These are phyloP conservation scores for Contarinia nasturtii DNA, from an alignment of 1,140 invertebrate genomes.

Conservation along the genomic window DNA sequence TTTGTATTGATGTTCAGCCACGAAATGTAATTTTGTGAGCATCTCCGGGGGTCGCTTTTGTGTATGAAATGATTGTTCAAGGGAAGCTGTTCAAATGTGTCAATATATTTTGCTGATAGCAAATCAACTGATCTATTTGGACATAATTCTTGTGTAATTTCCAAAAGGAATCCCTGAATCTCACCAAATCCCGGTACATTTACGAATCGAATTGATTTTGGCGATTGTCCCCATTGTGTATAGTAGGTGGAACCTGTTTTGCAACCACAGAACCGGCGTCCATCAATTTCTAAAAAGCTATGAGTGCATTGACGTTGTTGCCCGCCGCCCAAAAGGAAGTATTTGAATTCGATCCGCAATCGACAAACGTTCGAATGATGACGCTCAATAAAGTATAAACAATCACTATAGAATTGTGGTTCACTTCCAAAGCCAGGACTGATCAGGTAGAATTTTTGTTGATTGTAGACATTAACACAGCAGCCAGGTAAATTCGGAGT, in stretches of 20 bases:
- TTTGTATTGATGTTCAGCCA: too few relatives aligned
- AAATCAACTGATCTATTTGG: constrained; percentile 8
- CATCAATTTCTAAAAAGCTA: constrained; percentile 32
- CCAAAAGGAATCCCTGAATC: constrained; percentile 29
- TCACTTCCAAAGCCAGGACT: constrained; percentile 33
- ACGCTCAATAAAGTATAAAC: constrained; percentile 28
- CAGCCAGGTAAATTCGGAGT: constrained; percentile 13
- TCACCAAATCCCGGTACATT: constrained; percentile 10
- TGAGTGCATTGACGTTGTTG: constrained; percentile 20
- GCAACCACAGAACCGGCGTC: constrained; percentile 33
- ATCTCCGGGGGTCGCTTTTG: too few relatives aligned
- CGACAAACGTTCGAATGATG: constrained; percentile 26
- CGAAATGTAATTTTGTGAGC: too few relatives aligned
- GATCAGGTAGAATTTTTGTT: constrained; percentile 27
- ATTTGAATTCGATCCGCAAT: constrained; percentile 30
- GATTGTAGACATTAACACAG: constrained; percentile 24
- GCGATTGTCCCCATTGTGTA: constrained; percentile 13
- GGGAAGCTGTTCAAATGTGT: too few relatives aligned
- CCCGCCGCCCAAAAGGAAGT: constrained; percentile 28
- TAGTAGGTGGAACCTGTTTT: constrained; percentile 26
- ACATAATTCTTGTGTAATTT: constrained; percentile 32
- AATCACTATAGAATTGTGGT: constrained; percentile 19
- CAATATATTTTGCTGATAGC: background rate
- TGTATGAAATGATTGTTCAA: too few relatives aligned
- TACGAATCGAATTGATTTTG: constrained; percentile 21